Conservation (phyloP, 2,888 invertebrate genomes). For the Tineola bisselliella region DNA sequence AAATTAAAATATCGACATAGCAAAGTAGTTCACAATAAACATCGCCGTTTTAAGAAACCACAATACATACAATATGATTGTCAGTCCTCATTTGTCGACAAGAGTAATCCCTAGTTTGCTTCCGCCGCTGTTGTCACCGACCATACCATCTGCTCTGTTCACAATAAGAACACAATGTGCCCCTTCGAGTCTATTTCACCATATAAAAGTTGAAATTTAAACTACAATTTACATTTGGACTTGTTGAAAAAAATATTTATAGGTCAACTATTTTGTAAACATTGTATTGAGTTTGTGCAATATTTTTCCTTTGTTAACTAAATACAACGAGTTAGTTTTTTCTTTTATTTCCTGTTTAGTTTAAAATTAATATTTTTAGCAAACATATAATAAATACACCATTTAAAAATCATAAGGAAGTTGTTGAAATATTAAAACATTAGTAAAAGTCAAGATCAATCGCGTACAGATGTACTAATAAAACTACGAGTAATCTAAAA, state of each 20-base stretch:
- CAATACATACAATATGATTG: constrained; percentile 49
- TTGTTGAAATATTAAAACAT: too few species aligned
- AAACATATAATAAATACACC: too few species aligned
- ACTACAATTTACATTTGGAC: background rate
- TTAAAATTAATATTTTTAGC: too few species aligned
- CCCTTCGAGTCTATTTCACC: background rate
- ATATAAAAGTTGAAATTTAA: background rate
- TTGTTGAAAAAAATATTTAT: constrained; percentile 26
- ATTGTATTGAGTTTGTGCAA: constrained; percentile 24
- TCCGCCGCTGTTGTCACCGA: background rate
- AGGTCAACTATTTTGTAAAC: constrained; percentile 57
- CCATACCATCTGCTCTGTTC: constrained; percentile 14
- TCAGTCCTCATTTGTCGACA: constrained; percentile 59
- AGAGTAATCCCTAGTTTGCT: constrained; percentile 12
- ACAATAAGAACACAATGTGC: constrained; percentile 11
- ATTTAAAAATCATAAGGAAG: too few species aligned
- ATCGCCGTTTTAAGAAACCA: background rate
- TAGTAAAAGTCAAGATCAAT: too few species aligned
- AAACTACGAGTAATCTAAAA: too few species aligned
- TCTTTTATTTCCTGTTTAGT: too few species aligned
- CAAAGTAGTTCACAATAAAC: background rate
- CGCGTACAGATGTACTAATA: too few species aligned
- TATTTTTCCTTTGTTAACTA: constrained; percentile 21
- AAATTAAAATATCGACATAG: background rate
- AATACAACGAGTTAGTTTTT: background rate